Evolutionary conservation across 2,797 vertebrate species (phyloP), one percentile per base, ranked within the genome.

Genomic region (Microctenopoma stevenorrisi): DNA sequence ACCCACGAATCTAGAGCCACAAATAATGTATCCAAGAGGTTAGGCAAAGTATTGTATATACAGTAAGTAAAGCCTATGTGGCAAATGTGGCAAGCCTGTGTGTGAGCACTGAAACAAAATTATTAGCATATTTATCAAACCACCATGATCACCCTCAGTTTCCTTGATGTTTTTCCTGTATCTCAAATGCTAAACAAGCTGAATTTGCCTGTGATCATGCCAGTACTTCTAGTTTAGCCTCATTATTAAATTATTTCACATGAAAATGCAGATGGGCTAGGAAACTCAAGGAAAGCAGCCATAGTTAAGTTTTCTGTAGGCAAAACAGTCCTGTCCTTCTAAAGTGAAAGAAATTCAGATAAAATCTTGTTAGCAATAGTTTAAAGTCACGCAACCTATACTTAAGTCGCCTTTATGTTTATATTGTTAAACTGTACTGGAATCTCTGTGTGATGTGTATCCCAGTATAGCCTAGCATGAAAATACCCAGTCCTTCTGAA

Each of bases 1-100:
- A 79, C 46, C 33, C 67, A 79, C 79, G 78, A 84, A 73, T 84
- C 52, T 78, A 81, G 72, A 80, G 58, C 78, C 79, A 67, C 73
- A 74, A 64, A 54, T 79, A 75, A 84, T 75, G 43, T 57, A 64
- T 86, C 66, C 67, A 69, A 74, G 52, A 74, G 43, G 74, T 7
- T 64, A 54, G 50, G 88, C 70, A 72, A 63, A 61, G 43, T 44
- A 7, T 43, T 15, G 12, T 43, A 15, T 43, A 44, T 44, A 44
- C 43, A 47, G 67, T 22, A 22, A 22, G 22, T 22, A 22, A 22
- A 22, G 22, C 22, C 22, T 22, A 22, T 22, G 22, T 64, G 47
- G 68, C 51, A 84, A 53, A 44, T 62, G 43, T 60, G 37, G 30
- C 16, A 44, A n/a, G 43, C 16, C 43, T 11, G 3, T 5, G 30